These are phyloP conservation scores for Capreolus pygargus DNA, from an alignment of 2,113 vertebrate genomes.

Conservation along the genomic window DNA sequence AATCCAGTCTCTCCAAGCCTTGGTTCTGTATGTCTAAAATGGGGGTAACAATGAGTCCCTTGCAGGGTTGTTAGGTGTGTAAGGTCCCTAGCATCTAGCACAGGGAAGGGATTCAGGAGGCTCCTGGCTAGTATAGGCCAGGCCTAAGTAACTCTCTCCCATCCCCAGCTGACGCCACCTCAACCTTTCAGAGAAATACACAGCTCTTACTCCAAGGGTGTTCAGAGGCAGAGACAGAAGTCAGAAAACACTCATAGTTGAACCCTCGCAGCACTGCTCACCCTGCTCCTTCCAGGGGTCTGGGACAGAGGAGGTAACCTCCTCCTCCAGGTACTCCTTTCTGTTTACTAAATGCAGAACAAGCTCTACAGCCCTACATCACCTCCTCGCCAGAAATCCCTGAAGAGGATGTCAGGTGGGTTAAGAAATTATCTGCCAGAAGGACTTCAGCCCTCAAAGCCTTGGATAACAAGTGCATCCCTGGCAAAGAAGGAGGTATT, in stretches of 20 bases:
- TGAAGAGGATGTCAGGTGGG: not conserved
- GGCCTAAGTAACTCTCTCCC: not conserved
- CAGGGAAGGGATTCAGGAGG: too few relatives aligned
- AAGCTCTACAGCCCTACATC: not conserved
- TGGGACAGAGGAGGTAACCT: not conserved
- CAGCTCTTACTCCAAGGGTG: not conserved
- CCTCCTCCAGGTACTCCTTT: not conserved
- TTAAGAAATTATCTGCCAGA: not conserved
- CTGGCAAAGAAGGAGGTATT: not conserved
- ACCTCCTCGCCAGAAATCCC: not conserved
- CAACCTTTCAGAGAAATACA: not conserved
- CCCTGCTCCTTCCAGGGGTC: not conserved
- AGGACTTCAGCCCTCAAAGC: not conserved
- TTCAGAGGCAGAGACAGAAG: not conserved
- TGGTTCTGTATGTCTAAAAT: not conserved
- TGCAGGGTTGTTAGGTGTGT: not conserved
- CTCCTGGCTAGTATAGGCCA: accelerated
- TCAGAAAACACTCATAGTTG: not conserved
- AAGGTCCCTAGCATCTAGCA: not conserved
- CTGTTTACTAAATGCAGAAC: not conserved
- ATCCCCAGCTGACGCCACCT: accelerated
- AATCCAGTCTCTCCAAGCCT: not conserved
- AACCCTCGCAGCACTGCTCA: not conserved
- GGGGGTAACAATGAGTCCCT: not conserved
- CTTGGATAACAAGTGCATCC: not conserved